Evolutionary conservation across 2,888 invertebrate genomes (phyloP).

Genomic region (Calliphora vomitoria): DNA sequence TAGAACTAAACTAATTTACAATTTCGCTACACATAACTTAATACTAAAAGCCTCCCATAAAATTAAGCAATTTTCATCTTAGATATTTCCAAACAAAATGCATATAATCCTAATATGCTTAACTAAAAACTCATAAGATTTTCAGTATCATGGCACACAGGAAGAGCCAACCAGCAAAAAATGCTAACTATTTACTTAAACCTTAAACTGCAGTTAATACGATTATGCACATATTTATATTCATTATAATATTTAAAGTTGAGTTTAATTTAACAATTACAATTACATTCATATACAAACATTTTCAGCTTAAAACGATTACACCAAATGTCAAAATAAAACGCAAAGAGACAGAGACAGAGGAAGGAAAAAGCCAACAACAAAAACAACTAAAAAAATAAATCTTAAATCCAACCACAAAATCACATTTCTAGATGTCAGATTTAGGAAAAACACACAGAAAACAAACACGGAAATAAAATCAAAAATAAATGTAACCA

Average conservation of each 20-base stretch:
- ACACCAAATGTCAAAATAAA: conserved; percentile 59
- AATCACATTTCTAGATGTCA: conserved; percentile 71
- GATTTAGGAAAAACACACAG: conserved; percentile 68
- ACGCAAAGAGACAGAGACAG: conserved; percentile 14
- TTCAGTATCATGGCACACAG: neutral
- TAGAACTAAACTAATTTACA: too few relatives aligned
- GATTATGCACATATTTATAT: conserved; percentile 45
- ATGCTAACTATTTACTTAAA: neutral
- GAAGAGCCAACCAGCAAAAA: neutral
- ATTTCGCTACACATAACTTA: too few relatives aligned
- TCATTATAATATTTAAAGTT: conserved; percentile 53
- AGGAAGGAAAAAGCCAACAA: conserved; percentile 8
- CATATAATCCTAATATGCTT: conserved; percentile 1
- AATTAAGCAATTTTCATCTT: neutral
- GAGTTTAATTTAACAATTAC: conserved; percentile 61
- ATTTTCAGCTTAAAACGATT: conserved; percentile 57
- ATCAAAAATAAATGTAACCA: conserved; percentile 71
- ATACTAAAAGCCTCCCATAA: neutral
- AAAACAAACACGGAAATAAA: conserved; percentile 72
- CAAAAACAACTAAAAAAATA: conserved; percentile 21
- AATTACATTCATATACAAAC: conserved; percentile 45
- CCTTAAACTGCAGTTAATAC: conserved; percentile 33
- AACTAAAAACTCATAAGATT: conserved; percentile 12
- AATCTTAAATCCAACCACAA: conserved; percentile 68
- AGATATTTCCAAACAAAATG: neutral